Percentiles rank a stretch among this genome's conserved stretches.
Evolutionary conservation across 2,797 vertebrate genomes (phyloP).

Genomic region (Arvicola amphibius): DNA sequence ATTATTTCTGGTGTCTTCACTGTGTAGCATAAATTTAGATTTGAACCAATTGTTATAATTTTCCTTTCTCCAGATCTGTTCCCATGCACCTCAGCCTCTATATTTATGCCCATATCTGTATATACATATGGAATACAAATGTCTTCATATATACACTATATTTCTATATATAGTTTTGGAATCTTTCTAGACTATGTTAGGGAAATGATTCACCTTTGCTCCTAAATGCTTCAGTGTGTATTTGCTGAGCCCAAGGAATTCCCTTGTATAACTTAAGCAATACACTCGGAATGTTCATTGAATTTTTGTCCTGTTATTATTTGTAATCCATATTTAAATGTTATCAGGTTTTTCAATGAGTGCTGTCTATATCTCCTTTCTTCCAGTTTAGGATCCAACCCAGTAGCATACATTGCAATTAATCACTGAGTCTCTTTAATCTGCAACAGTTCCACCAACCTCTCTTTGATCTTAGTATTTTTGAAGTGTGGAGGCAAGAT

Average conservation of each 20-base stretch:
- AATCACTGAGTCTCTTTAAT: conserved; percentile 9
- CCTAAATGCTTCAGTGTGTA: not conserved
- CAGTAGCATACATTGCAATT: not conserved
- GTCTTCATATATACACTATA: not conserved
- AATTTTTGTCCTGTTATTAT: not conserved
- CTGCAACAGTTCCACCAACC: not conserved
- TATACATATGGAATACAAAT: not conserved
- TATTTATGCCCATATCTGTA: not conserved
- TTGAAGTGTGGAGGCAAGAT: not conserved
- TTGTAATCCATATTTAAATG: not conserved
- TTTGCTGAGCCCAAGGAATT: conserved; percentile 38
- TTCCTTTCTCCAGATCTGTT: not conserved
- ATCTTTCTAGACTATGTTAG: not conserved
- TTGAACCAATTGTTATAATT: conserved; percentile 8
- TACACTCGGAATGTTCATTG: not conserved
- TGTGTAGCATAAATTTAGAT: not conserved
- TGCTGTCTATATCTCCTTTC: not conserved
- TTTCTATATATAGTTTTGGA: not conserved
- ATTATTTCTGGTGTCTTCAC: not conserved
- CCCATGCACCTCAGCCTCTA: not conserved
- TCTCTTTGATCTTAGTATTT: conserved; percentile 25
- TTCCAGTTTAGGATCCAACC: not conserved
- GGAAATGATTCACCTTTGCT: not conserved
- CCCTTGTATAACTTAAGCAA: not conserved
- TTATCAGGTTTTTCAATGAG: not conserved